These are phyloP conservation scores for Andrena praecox DNA, from an alignment of 2,888 invertebrate genomes.

Conservation along the genomic window DNA sequence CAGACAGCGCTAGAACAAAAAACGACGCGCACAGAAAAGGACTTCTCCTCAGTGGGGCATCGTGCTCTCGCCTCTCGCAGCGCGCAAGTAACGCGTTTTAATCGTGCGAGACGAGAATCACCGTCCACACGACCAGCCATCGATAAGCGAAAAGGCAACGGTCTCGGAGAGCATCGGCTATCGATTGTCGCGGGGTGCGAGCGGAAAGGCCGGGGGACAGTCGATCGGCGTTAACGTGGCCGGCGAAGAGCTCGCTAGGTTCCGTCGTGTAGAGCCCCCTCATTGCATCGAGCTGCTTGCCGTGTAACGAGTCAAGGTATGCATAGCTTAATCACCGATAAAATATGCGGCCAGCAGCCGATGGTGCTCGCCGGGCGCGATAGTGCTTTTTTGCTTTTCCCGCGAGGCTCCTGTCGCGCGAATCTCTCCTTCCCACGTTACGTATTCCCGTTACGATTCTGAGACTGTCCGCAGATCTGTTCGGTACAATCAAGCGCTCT, in stretches of 20 bases:
- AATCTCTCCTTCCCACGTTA: conserved; percentile 14
- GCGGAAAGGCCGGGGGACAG: conserved; percentile 5
- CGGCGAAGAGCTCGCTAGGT: conserved; percentile 26
- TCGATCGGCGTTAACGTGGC: conserved; percentile 6
- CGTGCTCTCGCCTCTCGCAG: conserved; percentile 1
- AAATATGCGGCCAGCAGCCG: conserved; percentile 25
- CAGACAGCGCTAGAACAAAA: conserved; percentile 4
- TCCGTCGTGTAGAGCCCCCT: conserved; percentile 45
- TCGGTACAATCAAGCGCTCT: not conserved
- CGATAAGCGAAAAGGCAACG: conserved; percentile 13
- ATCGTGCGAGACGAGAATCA: conserved; percentile 36
- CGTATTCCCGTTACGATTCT: not conserved
- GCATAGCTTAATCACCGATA: conserved; percentile 31
- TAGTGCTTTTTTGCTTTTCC: conserved; percentile 42
- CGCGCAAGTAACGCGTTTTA: conserved; percentile 26
- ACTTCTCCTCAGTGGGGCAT: not conserved
- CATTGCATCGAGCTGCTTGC: conserved; percentile 48
- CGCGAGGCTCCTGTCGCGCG: conserved; percentile 47
- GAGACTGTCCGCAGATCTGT: not conserved
- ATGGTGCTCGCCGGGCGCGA: conserved; percentile 2
- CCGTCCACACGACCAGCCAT: conserved; percentile 55
- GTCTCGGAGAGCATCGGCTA: not conserved
- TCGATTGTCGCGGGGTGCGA: not conserved
- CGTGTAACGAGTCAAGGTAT: not conserved
- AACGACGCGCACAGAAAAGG: not conserved